Evolutionary conservation across 2,113 vertebrate species (phyloP), one percentile per base, ranked within the genome.

Genomic region (Nesogale talazaci): DNA sequence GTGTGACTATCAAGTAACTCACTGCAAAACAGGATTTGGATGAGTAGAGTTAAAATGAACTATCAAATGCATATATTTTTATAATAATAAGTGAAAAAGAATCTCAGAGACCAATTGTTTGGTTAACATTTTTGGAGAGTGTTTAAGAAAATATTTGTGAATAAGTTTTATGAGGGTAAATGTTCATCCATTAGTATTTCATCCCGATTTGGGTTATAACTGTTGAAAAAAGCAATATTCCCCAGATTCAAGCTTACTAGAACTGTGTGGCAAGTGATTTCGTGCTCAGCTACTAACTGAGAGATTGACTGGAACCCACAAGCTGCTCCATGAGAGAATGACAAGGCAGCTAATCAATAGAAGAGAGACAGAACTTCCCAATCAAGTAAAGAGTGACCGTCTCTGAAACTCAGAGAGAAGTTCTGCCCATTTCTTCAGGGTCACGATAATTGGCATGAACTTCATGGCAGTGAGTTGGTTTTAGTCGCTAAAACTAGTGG

Each of bases 41-140:
- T 92, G 89, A 87, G 67, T 75, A 81, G 83, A 80, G 63, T 88
- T 46, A 92, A 92, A 90, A 86, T 56, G 69, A 92, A 84, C 65
- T 6, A 74, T 22, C 77, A 52, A 74, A 86, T 34, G 2, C 19
- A 57, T 25, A 19, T 6, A 34, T 25, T 95, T 95, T 88, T 89
- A 3, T 83, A 31, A 88, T 36, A 40, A 74, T 69, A 88, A 72
- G 74, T 65, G 31, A 83, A 87, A 93, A 80, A 36, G 34, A 75
- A 70, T 90, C 59, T 72, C 46, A 27, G 56, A 36, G 40, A 79
- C 40, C 25, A 88, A 86, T 31, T 74, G 22, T 42, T 79, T 86
- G 65, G 3, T 83, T 29, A 72, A 83, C 91, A 34, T 40, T 40
- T 25, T n/a, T 61, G 78, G 25, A 2, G 31, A 27, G 59, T 20